Conservation (phyloP, 2,113 vertebrate species). For the Oenanthe oenanthe region DNA sequence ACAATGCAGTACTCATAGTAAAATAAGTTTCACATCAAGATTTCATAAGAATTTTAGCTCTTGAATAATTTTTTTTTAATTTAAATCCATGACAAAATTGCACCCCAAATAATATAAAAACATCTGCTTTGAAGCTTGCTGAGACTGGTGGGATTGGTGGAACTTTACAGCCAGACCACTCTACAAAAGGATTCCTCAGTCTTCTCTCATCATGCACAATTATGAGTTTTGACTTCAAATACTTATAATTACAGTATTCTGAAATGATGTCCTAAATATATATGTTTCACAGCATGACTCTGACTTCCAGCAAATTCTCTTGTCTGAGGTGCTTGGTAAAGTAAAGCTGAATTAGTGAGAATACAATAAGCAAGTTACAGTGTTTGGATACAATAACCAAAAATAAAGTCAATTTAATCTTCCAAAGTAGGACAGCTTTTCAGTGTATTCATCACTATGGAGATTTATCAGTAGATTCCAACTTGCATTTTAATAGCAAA, state of each 20-base stretch:
- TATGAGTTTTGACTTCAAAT: conserved; percentile 41
- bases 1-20: not conserved
- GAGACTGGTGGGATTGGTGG: not conserved
- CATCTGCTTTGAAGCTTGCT: not conserved
- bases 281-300: not conserved
- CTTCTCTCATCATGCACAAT: not conserved
- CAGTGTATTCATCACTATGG: conserved; percentile 67
- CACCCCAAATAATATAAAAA: not conserved
- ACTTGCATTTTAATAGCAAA: conserved; percentile 72
- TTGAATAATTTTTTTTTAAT: not conserved
- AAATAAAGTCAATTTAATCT: conserved; percentile 73
- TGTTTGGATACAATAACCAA: conserved; percentile 57
- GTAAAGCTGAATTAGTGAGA: conserved; percentile 47
- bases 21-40: not conserved
- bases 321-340: conserved; percentile 49
- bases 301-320: conserved; percentile 7
- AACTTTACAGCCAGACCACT: not conserved
- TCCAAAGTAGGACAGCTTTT: conserved; percentile 66
- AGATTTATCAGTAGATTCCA: conserved; percentile 65
- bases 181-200: not conserved
- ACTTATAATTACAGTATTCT: not conserved
- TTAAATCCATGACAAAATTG: not conserved
- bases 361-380: conserved; percentile 43
- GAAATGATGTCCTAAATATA: not conserved
- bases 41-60: not conserved